Evolutionary conservation across 2,113 vertebrate species (phyloP), one percentile per base, ranked within the genome.

Genomic region (Brienomyrus brachyistius): DNA sequence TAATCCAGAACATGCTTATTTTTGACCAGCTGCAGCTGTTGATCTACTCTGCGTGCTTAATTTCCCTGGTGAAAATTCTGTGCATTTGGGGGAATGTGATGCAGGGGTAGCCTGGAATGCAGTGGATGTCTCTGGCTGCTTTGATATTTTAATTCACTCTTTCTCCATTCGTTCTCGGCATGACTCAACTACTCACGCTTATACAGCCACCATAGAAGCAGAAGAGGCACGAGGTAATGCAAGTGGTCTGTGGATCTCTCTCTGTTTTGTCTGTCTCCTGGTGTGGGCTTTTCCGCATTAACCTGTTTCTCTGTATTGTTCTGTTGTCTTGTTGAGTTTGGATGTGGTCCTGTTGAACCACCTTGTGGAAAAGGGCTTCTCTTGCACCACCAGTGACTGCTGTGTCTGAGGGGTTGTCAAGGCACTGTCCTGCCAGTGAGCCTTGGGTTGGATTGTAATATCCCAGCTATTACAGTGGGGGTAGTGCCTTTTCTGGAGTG

Each of bases 131-230:
- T 89, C 90, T 92, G 83, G 89, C 93, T 92, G 92, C 48, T 19
- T 91, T 95, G 92, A 93, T 94, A 93, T 94, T 89, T 91, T 94
- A 92, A 97, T 96, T 96, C 96, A 97, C 95, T 96, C 93, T 97
- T 93, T 96, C 91, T 95, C 94, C 95, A 95, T 96, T 97, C 96
- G 96, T 97, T 97, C 97, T 97, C 95, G 97, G 97, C 97, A 98
- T 97, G 97, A 95, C 96, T 94, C 97, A 96, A 95, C 96, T 97
- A 96, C 96, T 98, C 97, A 95, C 96, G 95, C 96, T 97, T 95
- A 97, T 95, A 95, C 97, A 99, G 98, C 98, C 97, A 99, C 98
- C 96, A 96, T 97, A 96, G 96, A 98, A 97, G 98, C 98, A 23
- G 97, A 97, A 94, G 97, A 98, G 96, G 97, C 98, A 95, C 97